These are phyloP conservation scores for Macropis europaea DNA, from an alignment of 2,888 invertebrate genomes.

Conservation along the genomic window DNA sequence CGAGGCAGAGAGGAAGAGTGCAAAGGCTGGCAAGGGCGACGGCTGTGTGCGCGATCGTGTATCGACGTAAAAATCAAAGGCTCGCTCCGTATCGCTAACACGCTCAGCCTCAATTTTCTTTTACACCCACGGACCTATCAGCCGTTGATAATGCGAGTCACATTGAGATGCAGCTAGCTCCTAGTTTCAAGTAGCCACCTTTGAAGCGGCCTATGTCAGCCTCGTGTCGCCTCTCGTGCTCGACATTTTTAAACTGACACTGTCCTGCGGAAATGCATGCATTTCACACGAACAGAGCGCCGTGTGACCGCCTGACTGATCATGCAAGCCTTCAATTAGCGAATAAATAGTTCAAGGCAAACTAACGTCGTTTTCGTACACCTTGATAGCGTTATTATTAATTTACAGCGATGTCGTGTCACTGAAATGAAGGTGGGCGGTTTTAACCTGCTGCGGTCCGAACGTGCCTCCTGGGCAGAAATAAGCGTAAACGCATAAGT, in stretches of 20 bases:
- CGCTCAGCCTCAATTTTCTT: slow-evolving; percentile 55
- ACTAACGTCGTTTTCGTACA: neutral
- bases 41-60: slow-evolving; percentile 41
- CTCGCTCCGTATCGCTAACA: slow-evolving; percentile 38
- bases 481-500: no score
- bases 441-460: no score
- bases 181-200: slow-evolving; percentile 34
- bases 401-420: neutral
- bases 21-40: slow-evolving; percentile 33
- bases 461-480: no score
- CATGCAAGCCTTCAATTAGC: no score
- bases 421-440: no score
- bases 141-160: slow-evolving; percentile 54
- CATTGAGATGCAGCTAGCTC: slow-evolving; percentile 43
- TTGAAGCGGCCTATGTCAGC: slow-evolving; percentile 12
- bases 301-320: neutral
- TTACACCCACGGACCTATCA: slow-evolving; percentile 50
- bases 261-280: slow-evolving; percentile 15
- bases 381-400: neutral
- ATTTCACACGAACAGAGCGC: slow-evolving; percentile 23
- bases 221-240: neutral
- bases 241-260: slow-evolving; percentile 28
- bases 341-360: neutral
- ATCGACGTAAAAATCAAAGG: slow-evolving; percentile 60
- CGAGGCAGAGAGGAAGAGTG: slow-evolving; percentile 19